Percentiles rank a stretch among this genome's conserved stretches.
These are phyloP conservation scores for Benitochromis conjunctus DNA, from an alignment of 2,113 vertebrate genomes.

Conservation along the genomic window DNA sequence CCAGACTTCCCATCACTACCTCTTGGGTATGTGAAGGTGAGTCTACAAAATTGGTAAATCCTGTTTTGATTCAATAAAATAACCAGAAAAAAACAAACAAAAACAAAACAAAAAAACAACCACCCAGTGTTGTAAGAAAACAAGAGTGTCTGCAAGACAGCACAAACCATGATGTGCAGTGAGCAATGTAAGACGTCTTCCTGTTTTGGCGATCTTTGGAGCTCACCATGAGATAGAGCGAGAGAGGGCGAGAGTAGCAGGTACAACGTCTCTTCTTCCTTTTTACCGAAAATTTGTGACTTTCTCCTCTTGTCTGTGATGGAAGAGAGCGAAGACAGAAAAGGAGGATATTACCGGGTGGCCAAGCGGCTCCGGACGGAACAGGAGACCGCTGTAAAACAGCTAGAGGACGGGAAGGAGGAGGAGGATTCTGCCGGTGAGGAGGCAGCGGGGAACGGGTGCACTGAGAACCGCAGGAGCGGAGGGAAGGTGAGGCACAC, in stretches of 20 bases:
- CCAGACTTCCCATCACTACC: background rate
- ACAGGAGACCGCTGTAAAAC: background rate
- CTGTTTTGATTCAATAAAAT: background rate
- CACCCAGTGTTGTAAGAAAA: background rate
- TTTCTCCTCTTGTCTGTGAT: background rate
- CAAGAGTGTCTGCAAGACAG: background rate
- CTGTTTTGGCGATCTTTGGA: background rate
- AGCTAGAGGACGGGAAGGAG: constrained; percentile 23
- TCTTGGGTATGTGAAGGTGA: background rate
- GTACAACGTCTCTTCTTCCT: background rate
- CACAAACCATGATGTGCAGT: background rate
- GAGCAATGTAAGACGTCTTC: constrained; percentile 1
- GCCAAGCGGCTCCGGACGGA: constrained; percentile 37
- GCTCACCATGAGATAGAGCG: background rate
- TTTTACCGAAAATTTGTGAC: background rate
- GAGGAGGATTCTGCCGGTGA: constrained; percentile 5
- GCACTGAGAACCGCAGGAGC: background rate
- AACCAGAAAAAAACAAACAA: background rate
- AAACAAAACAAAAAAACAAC: background rate
- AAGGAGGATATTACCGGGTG: background rate
- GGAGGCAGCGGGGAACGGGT: background rate
- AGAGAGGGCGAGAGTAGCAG: background rate
- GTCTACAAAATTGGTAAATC: background rate
- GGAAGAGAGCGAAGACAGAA: constrained; percentile 20
- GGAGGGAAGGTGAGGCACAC: constrained; percentile 11